Evolutionary conservation across 2,113 vertebrate genomes (phyloP).

Genomic region (Aspidoscelis tigris): DNA sequence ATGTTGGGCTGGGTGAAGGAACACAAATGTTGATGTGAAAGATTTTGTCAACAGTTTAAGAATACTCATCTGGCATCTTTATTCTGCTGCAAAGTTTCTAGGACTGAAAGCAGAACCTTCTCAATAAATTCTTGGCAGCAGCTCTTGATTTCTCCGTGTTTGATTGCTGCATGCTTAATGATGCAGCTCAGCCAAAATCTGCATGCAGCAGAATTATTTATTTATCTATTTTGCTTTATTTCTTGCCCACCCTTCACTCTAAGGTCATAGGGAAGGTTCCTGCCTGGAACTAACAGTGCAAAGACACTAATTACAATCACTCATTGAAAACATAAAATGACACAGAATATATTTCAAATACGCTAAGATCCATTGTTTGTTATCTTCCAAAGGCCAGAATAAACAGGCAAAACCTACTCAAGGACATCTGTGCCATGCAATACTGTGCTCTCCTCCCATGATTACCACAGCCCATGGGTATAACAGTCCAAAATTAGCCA

Average conservation of each 20-base stretch:
- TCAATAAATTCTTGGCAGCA: not conserved
- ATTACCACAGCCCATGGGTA: not conserved
- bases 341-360: too few species aligned
- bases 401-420: too few species aligned
- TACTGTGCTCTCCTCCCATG: not conserved
- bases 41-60: not conserved
- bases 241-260: too few species aligned
- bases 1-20: not conserved
- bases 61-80: not conserved
- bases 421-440: not conserved
- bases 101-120: not conserved
- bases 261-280: too few species aligned
- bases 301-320: too few species aligned
- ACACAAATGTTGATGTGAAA: not conserved
- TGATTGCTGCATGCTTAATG: not conserved
- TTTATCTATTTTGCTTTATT: too few species aligned
- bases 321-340: too few species aligned
- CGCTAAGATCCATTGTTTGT: too few species aligned
- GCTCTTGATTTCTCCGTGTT: not conserved
- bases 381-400: too few species aligned
- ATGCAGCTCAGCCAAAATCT: not conserved
- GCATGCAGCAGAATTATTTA: not conserved
- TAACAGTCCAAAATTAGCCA: not conserved
- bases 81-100: not conserved
- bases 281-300: too few species aligned